Conservation (phyloP, 2,888 invertebrate genomes). For the Drosophila koepferae region DNA sequence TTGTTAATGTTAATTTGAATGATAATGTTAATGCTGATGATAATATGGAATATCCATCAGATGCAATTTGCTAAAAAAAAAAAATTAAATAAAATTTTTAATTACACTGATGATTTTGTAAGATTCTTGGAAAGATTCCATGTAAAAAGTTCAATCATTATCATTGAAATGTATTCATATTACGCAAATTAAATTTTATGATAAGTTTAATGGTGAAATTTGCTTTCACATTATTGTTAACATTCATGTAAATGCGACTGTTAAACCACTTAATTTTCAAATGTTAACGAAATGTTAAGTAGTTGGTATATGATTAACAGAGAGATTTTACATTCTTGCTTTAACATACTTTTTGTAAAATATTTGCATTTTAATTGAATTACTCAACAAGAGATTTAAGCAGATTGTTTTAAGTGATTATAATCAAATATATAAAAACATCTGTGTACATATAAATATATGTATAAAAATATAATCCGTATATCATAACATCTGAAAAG, state of each 20-base stretch:
- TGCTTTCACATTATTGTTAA: background rate
- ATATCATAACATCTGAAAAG: slow-evolving; percentile 11
- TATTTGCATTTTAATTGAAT: slow-evolving; percentile 2
- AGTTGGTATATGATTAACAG: background rate
- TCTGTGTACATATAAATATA: background rate
- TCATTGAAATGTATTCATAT: background rate
- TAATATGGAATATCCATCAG: no score
- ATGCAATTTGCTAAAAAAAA: no score
- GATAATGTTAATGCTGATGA: background rate
- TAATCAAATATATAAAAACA: background rate
- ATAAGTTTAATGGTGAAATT: background rate
- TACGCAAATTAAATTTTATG: background rate
- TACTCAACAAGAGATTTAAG: background rate
- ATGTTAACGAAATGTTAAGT: background rate
- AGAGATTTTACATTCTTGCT: background rate
- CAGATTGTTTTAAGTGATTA: no score
- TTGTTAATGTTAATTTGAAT: no score
- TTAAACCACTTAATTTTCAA: background rate
- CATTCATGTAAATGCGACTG: background rate
- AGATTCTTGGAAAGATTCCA: no score
- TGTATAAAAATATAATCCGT: background rate
- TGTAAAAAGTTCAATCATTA: no score
- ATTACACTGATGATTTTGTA: no score
- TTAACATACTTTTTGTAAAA: background rate
- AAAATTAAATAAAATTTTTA: no score